phyloP scores from a whole-genome alignment of 2,113 vertebrate species.

The Aldabrachelys gigantea region DNA sequence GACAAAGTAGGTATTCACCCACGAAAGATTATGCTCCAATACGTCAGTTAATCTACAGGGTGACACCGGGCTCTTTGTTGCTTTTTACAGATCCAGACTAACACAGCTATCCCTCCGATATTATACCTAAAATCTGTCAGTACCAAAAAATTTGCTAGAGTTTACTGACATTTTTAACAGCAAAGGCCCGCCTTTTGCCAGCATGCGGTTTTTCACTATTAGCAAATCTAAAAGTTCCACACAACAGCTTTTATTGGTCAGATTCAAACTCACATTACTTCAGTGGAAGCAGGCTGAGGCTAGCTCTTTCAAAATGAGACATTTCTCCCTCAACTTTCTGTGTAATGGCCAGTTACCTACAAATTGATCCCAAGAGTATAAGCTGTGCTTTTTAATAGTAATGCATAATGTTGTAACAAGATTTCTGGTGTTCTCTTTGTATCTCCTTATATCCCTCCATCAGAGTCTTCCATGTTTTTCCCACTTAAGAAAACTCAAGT shows the following conservation, averaged over 20 bases:
- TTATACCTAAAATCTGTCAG: neutral
- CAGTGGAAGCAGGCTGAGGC: neutral
- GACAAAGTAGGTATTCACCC: too few relatives aligned
- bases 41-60: too few relatives aligned
- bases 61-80: too few relatives aligned
- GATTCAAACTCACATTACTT: neutral
- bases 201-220: accelerated
- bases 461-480: neutral
- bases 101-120: too few relatives aligned
- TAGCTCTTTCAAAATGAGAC: neutral
- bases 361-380: too few relatives aligned
- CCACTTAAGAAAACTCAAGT: neutral
- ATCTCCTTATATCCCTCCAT: neutral
- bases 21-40: too few relatives aligned
- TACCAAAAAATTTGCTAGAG: neutral
- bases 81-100: too few relatives aligned
- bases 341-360: neutral
- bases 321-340: neutral
- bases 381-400: neutral
- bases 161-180: neutral
- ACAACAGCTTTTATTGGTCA: neutral
- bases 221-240: neutral
- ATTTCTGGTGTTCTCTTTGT: neutral
- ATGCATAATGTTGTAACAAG: neutral
- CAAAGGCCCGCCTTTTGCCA: neutral